Base-by-base conservation (phyloP, 2,797 vertebrate genomes). In the Paramormyrops hopkinsi region DNA sequence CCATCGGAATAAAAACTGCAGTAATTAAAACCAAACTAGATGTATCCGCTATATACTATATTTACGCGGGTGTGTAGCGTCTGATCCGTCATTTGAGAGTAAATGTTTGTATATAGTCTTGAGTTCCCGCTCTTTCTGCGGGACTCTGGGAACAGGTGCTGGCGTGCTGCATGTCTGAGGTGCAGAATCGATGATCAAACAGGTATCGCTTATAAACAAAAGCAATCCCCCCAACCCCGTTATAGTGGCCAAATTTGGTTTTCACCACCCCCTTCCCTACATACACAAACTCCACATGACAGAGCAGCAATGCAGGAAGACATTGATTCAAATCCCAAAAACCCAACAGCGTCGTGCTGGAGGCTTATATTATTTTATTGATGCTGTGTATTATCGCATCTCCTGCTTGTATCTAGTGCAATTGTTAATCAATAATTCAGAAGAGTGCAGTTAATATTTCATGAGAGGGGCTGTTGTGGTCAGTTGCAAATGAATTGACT, bases 391-490 rank as follows among this genome's bases (percentile, higher is more conserved):
- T 95, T 95, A 95, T 95, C 93, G 94, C 94, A 95, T 95, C 94
- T 94, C 91, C 90, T 90, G 85, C 89, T 94, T 94, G 94, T 91
- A 95, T 95, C 94, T 94, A 94, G 94, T 94, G 94, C 93, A 94
- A 95, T 96, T 94, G 95, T 96, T 94, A 96, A 96, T 96, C 94
- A 96, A 96, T 96, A 95, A 96, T 96, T 96, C 95, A 96, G 93
- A 90, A 94, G 91, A 89, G 93, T 92, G 90, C 90, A 90, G 94
- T 97, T 95, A 96, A 96, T 96, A 93, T 96, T 96, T 96, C 93
- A 96, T 96, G 96, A 82, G 95, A 95, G 91, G 92, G 95, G 92
- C 94, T 95, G 93, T 94, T 95, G 94, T 93, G 96, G 96, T 96
- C 96, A 96, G 95, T 94, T 94, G 93, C 95, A 95, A 96, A 96